Evolutionary conservation across 2,888 invertebrate species (phyloP).

Genomic region (Nysson spinosus): DNA sequence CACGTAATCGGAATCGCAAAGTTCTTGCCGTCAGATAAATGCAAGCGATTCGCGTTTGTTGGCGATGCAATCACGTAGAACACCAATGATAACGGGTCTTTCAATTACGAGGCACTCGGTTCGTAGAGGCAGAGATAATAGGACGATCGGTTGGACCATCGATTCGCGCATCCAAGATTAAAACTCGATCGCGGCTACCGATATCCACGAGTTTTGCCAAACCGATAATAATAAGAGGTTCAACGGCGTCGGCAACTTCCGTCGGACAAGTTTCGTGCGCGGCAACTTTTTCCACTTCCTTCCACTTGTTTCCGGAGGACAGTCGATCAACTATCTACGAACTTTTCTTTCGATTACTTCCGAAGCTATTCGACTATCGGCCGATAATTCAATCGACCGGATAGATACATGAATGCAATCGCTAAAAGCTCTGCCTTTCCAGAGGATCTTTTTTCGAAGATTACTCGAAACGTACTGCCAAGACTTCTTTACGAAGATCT

Average conservation of each 20-base stretch:
- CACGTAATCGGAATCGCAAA: constrained; percentile 43
- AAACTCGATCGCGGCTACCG: constrained; percentile 45
- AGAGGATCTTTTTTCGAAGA: constrained; percentile 30
- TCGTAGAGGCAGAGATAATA: constrained; percentile 48
- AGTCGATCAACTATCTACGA: constrained; percentile 53
- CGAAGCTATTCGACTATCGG: constrained; percentile 58
- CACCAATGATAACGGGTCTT: constrained; percentile 75
- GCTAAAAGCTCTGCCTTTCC: constrained; percentile 69
- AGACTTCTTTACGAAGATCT: constrained; percentile 26
- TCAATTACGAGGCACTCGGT: constrained; percentile 71
- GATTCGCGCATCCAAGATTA: constrained; percentile 53
- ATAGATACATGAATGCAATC: constrained; percentile 72
- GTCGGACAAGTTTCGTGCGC: constrained; percentile 28
- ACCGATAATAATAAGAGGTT: constrained; percentile 36
- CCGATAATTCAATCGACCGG: constrained; percentile 67
- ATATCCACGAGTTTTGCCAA: background rate
- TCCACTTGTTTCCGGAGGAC: constrained; percentile 19
- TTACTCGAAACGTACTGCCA: constrained; percentile 9
- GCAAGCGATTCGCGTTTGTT: constrained; percentile 46
- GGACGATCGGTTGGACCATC: constrained; percentile 39
- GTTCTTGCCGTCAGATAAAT: constrained; percentile 60
- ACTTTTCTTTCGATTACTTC: constrained; percentile 68
- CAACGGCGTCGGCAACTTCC: constrained; percentile 46
- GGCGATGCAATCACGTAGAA: constrained; percentile 74
- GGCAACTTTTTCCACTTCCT: constrained; percentile 23